Base-by-base conservation (phyloP, 2,888 invertebrate genomes). In the Noctua pronuba region DNA sequence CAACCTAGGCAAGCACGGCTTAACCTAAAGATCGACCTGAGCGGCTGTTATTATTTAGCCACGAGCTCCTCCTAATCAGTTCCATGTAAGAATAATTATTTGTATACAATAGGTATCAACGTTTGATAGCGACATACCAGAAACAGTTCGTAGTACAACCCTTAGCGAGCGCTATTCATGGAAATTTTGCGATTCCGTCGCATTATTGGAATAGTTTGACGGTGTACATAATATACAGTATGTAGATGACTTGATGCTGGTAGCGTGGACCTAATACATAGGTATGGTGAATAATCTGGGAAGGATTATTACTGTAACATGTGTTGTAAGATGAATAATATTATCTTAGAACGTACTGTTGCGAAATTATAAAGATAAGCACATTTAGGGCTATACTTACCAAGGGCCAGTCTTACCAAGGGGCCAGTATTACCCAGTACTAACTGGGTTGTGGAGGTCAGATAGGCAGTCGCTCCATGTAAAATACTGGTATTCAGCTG, bases 201-300 rank as follows among this genome's bases (percentile, higher is more conserved):
- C 77, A 77, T 58, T 79, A 83, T 77, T 79, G 65, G 49, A 83
- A 83, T 83, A 60, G 58, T 79, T 79, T 58, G 31, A 44, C 13
- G 16, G 24, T 21, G 0, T 65, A 66, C 18, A 52, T 62, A 24
- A 35, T 49, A 31, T 38, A 28, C 18, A n/a, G 24, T 44, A 44
- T 31, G 5, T 58, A 41, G 41, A 49, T 65, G 2, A 16, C 18
- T 38, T 31, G 35, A 64, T 28, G 21, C 46, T 60, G 81, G 44
- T 46, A 35, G 3, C 35, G 24, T 74, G 16, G 58, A 49, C 13
- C n/a, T 21, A 55, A 31, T 16, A 21, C 24, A 38, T 24, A 80
- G 4, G 13, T 52, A 28, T 10, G 10, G 7, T 24, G 7, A 35
- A 28, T 52, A 52, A 66, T 44, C 44, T 44, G 24, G 16, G 21